Evolutionary conservation across 2,797 vertebrate genomes (phyloP).

Genomic region (Silurus aristotelis): DNA sequence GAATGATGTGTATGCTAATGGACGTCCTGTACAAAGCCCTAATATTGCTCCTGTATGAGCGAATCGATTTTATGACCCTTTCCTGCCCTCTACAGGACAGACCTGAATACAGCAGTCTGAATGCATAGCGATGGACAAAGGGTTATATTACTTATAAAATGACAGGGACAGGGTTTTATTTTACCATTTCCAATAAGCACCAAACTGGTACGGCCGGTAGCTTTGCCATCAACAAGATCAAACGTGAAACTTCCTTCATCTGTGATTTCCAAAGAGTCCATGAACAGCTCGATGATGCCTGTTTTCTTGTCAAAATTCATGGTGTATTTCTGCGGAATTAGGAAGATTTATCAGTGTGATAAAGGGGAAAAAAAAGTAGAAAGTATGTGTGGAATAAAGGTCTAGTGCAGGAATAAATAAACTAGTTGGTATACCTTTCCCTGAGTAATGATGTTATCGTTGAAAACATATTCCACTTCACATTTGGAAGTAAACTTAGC

Average conservation of each 20-base stretch:
- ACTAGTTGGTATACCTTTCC: conserved; percentile 79
- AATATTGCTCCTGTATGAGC: background rate
- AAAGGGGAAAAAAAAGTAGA: background rate
- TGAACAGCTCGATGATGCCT: conserved; percentile 93
- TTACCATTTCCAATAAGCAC: conserved; percentile 95
- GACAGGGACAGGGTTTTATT: background rate
- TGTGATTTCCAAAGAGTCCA: conserved; percentile 90
- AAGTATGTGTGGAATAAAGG: background rate
- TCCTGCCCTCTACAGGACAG: conserved; percentile 72
- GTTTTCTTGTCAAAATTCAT: conserved; percentile 88
- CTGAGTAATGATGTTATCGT: conserved; percentile 84
- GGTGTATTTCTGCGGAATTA: conserved; percentile 86
- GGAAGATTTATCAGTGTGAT: background rate
- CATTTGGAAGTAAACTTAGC: conserved; percentile 86
- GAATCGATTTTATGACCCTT: conserved; percentile 50
- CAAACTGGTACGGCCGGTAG: conserved; percentile 90
- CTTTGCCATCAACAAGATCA: conserved; percentile 94
- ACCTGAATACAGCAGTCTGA: conserved; percentile 53
- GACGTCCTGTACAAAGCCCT: background rate
- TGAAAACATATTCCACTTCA: conserved; percentile 90
- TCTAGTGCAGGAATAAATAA: background rate
- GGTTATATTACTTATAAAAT: background rate
- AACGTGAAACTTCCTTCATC: conserved; percentile 97
- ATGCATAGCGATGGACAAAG: background rate
- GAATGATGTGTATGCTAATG: conserved; percentile 16